These are phyloP conservation scores for Synanceia verrucosa DNA, from an alignment of 2,797 vertebrate species.

Conservation along the genomic window DNA sequence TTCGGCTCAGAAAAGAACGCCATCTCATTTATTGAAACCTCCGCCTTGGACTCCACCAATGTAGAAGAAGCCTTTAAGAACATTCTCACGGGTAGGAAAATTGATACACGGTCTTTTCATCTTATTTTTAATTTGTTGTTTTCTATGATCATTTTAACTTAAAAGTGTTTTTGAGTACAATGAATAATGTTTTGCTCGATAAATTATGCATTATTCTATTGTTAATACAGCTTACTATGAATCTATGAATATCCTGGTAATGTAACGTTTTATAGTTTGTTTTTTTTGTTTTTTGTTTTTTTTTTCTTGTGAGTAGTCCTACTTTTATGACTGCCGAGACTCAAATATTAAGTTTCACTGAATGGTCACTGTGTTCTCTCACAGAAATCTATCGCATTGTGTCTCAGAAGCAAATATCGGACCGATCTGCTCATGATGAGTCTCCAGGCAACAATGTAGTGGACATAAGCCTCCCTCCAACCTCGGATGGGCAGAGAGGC, in stretches of 20 bases:
- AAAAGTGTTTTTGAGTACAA: too few species aligned
- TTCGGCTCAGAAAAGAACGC: slow-evolving; percentile 89
- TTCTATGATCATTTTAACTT: too few species aligned
- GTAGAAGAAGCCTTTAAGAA: slow-evolving; percentile 98
- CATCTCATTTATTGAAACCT: slow-evolving; percentile 97
- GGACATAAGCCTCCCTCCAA: slow-evolving; percentile 97
- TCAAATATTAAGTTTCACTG: neutral
- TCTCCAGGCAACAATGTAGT: slow-evolving; percentile 96
- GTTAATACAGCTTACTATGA: slow-evolving; percentile 80
- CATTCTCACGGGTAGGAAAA: slow-evolving; percentile 90
- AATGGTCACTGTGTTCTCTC: slow-evolving; percentile 79
- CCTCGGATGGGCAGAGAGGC: slow-evolving; percentile 92
- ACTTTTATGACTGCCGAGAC: neutral
- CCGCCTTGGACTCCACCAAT: slow-evolving; percentile 96
- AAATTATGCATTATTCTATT: neutral
- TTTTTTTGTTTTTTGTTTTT: neutral
- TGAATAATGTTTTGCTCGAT: too few species aligned
- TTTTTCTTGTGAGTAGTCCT: neutral
- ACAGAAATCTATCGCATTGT: slow-evolving; percentile 97
- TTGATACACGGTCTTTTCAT: slow-evolving; percentile 52
- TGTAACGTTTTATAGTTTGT: neutral
- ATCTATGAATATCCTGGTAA: slow-evolving; percentile 77
- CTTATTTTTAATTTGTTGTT: too few species aligned
- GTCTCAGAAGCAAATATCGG: slow-evolving; percentile 96
- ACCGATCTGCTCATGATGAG: slow-evolving; percentile 91